Percentiles rank a stretch among this genome's conserved stretches.
Conservation (phyloP, 2,888 invertebrate genomes). For the Dynastes grantii region DNA sequence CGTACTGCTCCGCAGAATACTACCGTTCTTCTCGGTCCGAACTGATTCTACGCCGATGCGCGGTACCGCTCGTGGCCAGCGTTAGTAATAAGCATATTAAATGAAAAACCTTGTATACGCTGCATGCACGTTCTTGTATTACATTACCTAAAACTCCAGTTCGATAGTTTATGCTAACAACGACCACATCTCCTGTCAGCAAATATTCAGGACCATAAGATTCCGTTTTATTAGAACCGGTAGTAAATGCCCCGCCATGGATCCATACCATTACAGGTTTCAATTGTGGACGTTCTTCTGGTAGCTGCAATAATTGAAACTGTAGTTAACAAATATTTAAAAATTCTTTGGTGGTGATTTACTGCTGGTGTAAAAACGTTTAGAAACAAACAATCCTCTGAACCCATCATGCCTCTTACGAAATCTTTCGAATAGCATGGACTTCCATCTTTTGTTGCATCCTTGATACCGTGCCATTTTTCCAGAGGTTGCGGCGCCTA, state of each 20-base stretch:
- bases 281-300: background rate
- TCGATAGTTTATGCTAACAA: constrained; percentile 66
- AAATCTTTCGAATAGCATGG: constrained; percentile 65
- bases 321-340: background rate
- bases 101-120: background rate
- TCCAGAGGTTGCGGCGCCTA: constrained; percentile 66
- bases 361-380: constrained; percentile 66
- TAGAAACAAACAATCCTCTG: constrained; percentile 71
- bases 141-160: constrained; percentile 11
- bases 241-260: constrained; percentile 68
- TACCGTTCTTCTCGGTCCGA: too few species aligned
- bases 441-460: constrained; percentile 65
- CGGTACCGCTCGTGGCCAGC: too few species aligned
- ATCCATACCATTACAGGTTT: constrained; percentile 70
- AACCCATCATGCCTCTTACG: constrained; percentile 68
- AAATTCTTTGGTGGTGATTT: constrained; percentile 24
- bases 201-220: constrained; percentile 66
- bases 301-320: background rate
- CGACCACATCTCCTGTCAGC: constrained; percentile 66
- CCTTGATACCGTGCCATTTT: constrained; percentile 65
- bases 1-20: too few species aligned
- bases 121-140: background rate
- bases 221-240: constrained; percentile 64
- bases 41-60: too few species aligned
- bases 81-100: background rate